Evolutionary conservation across 2,888 invertebrate genomes (phyloP), one percentile per base, ranked within the genome.

Genomic region (Meteorus colon): DNA sequence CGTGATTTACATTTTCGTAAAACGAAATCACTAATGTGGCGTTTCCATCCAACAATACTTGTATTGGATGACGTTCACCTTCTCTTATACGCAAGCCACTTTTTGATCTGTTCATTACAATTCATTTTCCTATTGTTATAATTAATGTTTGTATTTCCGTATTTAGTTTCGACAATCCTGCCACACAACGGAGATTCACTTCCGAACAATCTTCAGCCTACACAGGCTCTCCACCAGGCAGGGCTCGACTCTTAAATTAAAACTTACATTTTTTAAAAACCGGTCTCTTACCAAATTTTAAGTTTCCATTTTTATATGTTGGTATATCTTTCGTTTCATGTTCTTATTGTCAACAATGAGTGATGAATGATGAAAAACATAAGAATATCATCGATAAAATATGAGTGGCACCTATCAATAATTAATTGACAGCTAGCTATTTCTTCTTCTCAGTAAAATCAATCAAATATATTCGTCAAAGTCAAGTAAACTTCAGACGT

Each of bases 281-380:
- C 81, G 84, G 82, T 82, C 83, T 83, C 83, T 80, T 81, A 79
- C 81, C 82, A 73, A 82, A 83, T 78, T 76, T 79, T 60, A 16
- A 19, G 24, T 41, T 5, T 37, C 16, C 48, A 62, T 62, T 65
- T 73, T 59, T 63, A 68, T 65, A 41, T 59, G 55, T 68, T 24
- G 14, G 4, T 67, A 1, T 19, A 29, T 62, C 45, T 63, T n/a
- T n/a, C 60, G 29, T 65, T 41, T 48, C 60, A 59, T 4, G 27
- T 37, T 48, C 37, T 41, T 68, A 65, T 62, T 73, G 51, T 62
- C 75, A 72, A 67, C 74, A 68, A 74, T 77, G 73, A 65, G 41
- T 77, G 77, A 79, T 80, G 77, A 66, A 31, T 29, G 51, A 69
- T 29, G 31, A 51, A 73, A 48, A 45, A 41, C 29, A 48, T 45